These are phyloP conservation scores for Scaptomyza polygonia DNA, from an alignment of 2,888 invertebrate species.

Conservation along the genomic window DNA sequence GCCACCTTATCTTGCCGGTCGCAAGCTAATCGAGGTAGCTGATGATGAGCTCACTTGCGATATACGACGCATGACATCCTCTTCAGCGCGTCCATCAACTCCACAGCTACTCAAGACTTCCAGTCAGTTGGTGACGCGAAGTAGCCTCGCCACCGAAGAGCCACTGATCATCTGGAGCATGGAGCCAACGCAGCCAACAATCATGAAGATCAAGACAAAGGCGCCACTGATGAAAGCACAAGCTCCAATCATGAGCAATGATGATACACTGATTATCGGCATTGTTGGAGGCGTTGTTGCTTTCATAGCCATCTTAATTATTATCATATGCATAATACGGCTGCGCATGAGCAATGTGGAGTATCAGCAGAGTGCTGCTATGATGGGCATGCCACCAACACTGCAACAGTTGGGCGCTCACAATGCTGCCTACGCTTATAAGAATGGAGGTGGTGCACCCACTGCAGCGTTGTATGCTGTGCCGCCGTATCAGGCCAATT, in stretches of 20 bases:
- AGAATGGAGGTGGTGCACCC: constrained; percentile 83
- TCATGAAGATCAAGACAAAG: constrained; percentile 86
- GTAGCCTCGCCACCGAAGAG: constrained; percentile 88
- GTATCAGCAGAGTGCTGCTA: constrained; percentile 88
- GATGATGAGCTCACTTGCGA: constrained; percentile 94
- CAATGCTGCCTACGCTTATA: constrained; percentile 86
- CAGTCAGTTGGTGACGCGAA: constrained; percentile 84
- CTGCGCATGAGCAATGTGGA: constrained; percentile 89
- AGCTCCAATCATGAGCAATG: constrained; percentile 89
- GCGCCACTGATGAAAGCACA: constrained; percentile 87
- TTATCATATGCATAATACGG: constrained; percentile 94
- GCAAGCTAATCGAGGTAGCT: constrained; percentile 89
- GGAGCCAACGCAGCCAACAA: constrained; percentile 88
- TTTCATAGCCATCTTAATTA: constrained; percentile 94
- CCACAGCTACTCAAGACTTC: constrained; percentile 76
- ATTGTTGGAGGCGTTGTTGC: constrained; percentile 97
- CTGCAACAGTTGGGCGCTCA: constrained; percentile 85
- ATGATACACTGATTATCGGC: constrained; percentile 97
- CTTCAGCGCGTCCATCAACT: constrained; percentile 70
- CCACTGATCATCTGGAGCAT: constrained; percentile 96
- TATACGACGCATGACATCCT: constrained; percentile 85
- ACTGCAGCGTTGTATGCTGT: constrained; percentile 86
- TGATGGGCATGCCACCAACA: constrained; percentile 85
- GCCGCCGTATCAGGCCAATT: constrained; percentile 87
- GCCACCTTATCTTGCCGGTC: constrained; percentile 89